A percentile compares a stretch with the other conserved stretches of the same genome.
These are phyloP conservation scores for Castor canadensis DNA, from an alignment of 2,113 vertebrate genomes.

Conservation along the genomic window DNA sequence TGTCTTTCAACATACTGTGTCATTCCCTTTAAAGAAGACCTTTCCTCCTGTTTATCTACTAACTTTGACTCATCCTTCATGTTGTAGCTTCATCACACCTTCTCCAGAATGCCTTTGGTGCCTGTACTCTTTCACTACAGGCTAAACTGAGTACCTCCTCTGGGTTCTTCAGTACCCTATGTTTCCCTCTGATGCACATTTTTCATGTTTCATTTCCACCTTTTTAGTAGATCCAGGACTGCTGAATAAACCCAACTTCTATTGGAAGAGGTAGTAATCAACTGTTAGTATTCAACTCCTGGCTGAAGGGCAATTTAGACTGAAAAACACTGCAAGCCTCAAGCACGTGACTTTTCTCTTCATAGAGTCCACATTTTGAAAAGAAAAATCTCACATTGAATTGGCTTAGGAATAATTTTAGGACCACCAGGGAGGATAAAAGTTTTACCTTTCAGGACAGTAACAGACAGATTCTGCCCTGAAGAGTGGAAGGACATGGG, in stretches of 20 bases:
- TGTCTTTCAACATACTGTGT: background rate
- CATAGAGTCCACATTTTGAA: background rate
- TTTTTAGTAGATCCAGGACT: background rate
- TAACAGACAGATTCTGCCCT: background rate
- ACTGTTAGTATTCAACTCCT: background rate
- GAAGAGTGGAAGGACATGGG: background rate
- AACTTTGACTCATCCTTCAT: background rate
- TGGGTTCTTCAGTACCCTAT: background rate
- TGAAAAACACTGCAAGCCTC: background rate
- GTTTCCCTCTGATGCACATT: fast-evolving
- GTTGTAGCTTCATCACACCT: background rate
- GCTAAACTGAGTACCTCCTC: background rate
- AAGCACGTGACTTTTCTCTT: background rate
- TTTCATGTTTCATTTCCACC: background rate
- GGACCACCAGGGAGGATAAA: background rate
- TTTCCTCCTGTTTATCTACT: background rate
- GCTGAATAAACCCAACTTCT: background rate
- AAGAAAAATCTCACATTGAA: background rate
- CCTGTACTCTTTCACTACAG: background rate
- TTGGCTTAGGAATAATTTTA: background rate
- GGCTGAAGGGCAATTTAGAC: background rate
- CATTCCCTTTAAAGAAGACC: background rate
- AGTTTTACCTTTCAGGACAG: fast-evolving
- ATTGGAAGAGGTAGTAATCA: background rate
- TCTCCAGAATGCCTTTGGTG: background rate